Evolutionary conservation across 2,113 vertebrate species (phyloP).

Genomic region (Caranx ignobilis): DNA sequence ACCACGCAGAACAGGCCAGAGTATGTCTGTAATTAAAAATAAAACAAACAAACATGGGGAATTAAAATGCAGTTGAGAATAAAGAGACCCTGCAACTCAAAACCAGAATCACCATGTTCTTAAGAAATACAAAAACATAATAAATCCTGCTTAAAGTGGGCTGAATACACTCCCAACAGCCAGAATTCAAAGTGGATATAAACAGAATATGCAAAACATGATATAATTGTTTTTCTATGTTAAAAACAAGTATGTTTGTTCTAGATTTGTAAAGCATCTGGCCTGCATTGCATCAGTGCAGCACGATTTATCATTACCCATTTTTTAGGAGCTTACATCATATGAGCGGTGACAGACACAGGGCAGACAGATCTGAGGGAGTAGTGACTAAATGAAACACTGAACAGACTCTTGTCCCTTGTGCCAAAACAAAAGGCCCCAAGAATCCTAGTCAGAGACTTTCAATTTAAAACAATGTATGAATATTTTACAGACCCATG

Average conservation of each 20-base stretch:
- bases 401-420: slow-evolving; percentile 26
- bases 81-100: not conserved
- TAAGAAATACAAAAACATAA: not conserved
- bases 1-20: slow-evolving; percentile 85
- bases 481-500: not conserved
- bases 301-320: slow-evolving; percentile 27
- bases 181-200: not conserved
- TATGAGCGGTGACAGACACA: slow-evolving; percentile 20
- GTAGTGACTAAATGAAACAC: slow-evolving; percentile 12
- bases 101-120: not conserved
- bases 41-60: slow-evolving; percentile 8
- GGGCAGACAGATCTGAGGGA: slow-evolving; percentile 26
- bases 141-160: not conserved
- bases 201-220: not conserved
- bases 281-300: slow-evolving; percentile 40
- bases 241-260: slow-evolving; percentile 5
- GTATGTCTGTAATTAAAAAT: slow-evolving; percentile 76
- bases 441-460: not conserved
- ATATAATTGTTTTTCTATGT: not conserved
- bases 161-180: not conserved
- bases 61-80: not conserved
- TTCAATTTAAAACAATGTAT: slow-evolving; percentile 9
- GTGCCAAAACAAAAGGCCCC: slow-evolving; percentile 7
- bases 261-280: slow-evolving; percentile 14
- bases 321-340: slow-evolving; percentile 44